These are phyloP conservation scores for Muschampia plurimacula DNA, from an alignment of 2,888 invertebrate genomes.

Conservation along the genomic window DNA sequence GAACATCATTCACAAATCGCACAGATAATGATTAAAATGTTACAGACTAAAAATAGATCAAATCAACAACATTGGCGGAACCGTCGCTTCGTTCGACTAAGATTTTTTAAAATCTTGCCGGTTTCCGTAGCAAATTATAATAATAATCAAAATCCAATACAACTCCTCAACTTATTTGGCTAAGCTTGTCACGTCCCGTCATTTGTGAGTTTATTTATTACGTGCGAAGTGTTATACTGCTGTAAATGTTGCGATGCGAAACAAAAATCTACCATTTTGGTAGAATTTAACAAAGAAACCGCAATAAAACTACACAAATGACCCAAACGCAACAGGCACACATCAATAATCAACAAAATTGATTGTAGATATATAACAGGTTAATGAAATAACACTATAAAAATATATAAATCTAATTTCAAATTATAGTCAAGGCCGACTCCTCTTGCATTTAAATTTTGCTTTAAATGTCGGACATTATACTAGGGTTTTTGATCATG, in stretches of 20 bases:
- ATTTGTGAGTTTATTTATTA: slow-evolving; percentile 14
- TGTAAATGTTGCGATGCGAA: slow-evolving; percentile 23
- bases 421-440: slow-evolving; percentile 67
- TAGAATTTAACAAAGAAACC: slow-evolving; percentile 8
- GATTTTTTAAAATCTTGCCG: neutral
- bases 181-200: slow-evolving; percentile 17
- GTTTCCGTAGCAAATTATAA: slow-evolving; percentile 18
- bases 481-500: slow-evolving; percentile 43
- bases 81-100: slow-evolving; percentile 21
- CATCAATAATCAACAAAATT: slow-evolving; percentile 68
- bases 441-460: slow-evolving; percentile 45
- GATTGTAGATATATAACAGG: slow-evolving; percentile 75
- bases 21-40: slow-evolving; percentile 30
- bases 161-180: slow-evolving; percentile 29
- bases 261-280: slow-evolving; percentile 27
- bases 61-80: slow-evolving; percentile 24
- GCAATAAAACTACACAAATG: slow-evolving; percentile 18
- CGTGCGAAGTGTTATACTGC: neutral
- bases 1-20: no score
- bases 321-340: slow-evolving; percentile 16
- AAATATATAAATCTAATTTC: slow-evolving; percentile 83
- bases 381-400: slow-evolving; percentile 79
- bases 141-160: slow-evolving; percentile 27
- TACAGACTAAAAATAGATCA: slow-evolving; percentile 22
- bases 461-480: slow-evolving; percentile 45